phyloP scores from a whole-genome alignment of 2,888 invertebrate species.

The Orthosia incerta region DNA sequence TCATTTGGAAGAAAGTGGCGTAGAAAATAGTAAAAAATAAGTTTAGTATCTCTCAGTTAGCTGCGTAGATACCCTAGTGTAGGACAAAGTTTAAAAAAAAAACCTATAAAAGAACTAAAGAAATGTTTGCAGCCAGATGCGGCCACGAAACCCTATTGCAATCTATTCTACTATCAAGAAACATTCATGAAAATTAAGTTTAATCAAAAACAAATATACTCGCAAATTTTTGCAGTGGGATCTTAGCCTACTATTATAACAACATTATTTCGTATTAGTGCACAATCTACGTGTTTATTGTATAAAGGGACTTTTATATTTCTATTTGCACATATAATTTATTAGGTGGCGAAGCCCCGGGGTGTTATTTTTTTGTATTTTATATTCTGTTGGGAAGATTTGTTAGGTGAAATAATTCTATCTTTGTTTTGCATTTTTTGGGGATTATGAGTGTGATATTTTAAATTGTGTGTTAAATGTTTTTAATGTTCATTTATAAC shows the following conservation, averaged over 20 bases:
- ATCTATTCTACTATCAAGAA: too few relatives aligned
- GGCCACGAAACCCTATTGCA: too few relatives aligned
- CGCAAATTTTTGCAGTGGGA: too few relatives aligned
- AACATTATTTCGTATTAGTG: slow-evolving; percentile 73
- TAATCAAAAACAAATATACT: too few relatives aligned
- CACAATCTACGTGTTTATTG: slow-evolving; percentile 71
- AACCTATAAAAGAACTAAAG: too few relatives aligned
- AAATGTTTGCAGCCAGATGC: too few relatives aligned
- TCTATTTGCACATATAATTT: slow-evolving; percentile 70
- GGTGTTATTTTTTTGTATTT: slow-evolving; percentile 39
- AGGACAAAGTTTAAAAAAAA: too few relatives aligned
- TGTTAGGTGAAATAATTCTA: slow-evolving; percentile 15
- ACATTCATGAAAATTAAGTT: too few relatives aligned
- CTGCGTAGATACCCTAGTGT: too few relatives aligned
- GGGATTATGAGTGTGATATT: slow-evolving; percentile 19
- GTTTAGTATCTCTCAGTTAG: too few relatives aligned
- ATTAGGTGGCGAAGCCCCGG: slow-evolving; percentile 53
- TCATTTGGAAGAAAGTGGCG: too few relatives aligned
- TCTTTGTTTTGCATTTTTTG: slow-evolving; percentile 2
- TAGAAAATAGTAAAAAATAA: too few relatives aligned
- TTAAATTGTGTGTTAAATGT: neutral
- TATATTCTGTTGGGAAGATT: slow-evolving; percentile 49
- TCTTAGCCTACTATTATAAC: slow-evolving; percentile 56
- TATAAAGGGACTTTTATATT: slow-evolving; percentile 71
- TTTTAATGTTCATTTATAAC: neutral